Evolutionary conservation across 2,113 vertebrate species (phyloP), one percentile per base, ranked within the genome.

Genomic region (Argyrosomus japonicus): DNA sequence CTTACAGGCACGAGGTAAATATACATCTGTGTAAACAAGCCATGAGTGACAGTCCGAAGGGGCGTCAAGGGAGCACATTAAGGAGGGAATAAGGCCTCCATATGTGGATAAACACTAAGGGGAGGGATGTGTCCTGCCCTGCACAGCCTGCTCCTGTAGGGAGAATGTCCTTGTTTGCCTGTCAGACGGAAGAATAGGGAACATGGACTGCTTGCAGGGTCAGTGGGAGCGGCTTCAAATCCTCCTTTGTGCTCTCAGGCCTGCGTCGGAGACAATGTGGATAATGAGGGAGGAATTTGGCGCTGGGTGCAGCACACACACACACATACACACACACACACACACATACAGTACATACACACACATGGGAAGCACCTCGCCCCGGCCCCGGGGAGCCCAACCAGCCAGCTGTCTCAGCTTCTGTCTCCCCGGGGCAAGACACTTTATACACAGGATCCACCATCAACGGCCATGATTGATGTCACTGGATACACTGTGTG

Each of bases 1-100:
- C 85, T 69, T 78, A 65, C 69, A 82, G 70, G 71, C 84, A 68
- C 45, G 76, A 88, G 88, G 89, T 93, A 92, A 87, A 89, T 68
- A 80, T 89, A 88, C 94, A 95, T 94, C 94, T 94, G 94, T 95
- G 91, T 85, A 94, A 95, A 96, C 93, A 95, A 78, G 67, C 14
- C 19, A 4, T 90, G 89, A 92, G 81, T 85, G 83, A 89, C 91
- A 82, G 87, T 76, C 69, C 7, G 36, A 82, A 75, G 68, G 56
- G 56, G 68, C 21, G 57, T 73, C 74, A 27, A 40, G 90, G 80
- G 67, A 77, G 77, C 77, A 71, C 78, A 88, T 87, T 72, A 73
- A 36, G 63, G 81, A 84, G 76, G 76, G 60, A 81, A 78, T 58
- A 54, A 62, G 82, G 76, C 50, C 72, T 82, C 76, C 79, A 75